Base-by-base conservation (phyloP, 2,113 vertebrate genomes). In the Ailuropoda melanoleuca region DNA sequence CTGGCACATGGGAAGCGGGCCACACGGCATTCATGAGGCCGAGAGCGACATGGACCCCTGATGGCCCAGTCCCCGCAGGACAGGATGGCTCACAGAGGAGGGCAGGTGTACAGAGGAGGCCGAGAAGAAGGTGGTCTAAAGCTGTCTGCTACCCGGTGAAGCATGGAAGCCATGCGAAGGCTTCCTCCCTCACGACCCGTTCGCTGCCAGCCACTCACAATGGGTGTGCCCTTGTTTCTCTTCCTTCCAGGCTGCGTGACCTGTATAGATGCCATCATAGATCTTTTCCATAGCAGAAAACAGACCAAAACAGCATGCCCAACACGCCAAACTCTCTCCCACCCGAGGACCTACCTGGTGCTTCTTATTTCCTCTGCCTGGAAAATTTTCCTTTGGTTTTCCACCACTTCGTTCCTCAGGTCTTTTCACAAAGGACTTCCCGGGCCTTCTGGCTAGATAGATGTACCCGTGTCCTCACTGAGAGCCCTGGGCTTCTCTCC, bases 21-120 rank as follows among this genome's bases (percentile, higher is more conserved):
- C 8, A 53, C 23, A 29, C 26, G 9, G 34, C 29, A 6, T 11
- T 39, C 85, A 1, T 4, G 10, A 72, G 83, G 98, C 98, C 0
- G 97, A 98, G 90, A 99, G 99, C 99, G 99, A 99, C 99, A 98
- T 99, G 99, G 99, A 99, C 0, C 99, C 98, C 99, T 99, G 98
- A 99, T 99, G n/a, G 99, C 99, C 0, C 99, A 99, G 97, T 99
- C 99, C 98, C 99, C 99, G 98, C 99, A 99, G 98, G 99, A 98
- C 99, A 99, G 98, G 99, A 99, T 0, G 99, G 99, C 95, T 99
- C 0, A 99, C 99, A 88, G 99, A 99, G 97, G 99, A 99, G 97
- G 99, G 99, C 0, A 99, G 99, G 98, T 99, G 99, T 74, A 99
- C 99, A 90, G 99, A 99, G 87, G 99, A 99, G 87, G 99, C 98